Percentiles rank a stretch among this genome's conserved stretches.
phyloP scores from a whole-genome alignment of 1,140 invertebrate species.

The Drosophila leontia region DNA sequence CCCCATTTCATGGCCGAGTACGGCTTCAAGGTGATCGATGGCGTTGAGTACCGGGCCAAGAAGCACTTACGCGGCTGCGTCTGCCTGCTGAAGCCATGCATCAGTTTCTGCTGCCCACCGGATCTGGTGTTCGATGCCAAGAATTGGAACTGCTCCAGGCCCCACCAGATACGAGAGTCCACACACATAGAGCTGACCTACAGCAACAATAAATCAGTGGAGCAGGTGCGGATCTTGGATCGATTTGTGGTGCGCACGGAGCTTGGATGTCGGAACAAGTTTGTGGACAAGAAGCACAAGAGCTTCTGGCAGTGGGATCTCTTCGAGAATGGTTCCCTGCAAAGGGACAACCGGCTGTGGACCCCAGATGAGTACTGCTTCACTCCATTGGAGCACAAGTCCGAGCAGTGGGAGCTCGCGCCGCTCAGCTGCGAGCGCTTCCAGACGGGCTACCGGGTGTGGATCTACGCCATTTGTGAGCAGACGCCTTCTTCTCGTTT shows the following conservation, averaged over 20 bases:
- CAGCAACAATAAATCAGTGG: slow-evolving; percentile 38
- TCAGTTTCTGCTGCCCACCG: slow-evolving; percentile 71
- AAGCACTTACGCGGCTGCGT: slow-evolving; percentile 73
- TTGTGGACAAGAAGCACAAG: slow-evolving; percentile 68
- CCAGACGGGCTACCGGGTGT: slow-evolving; percentile 73
- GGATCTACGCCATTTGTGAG: slow-evolving; percentile 82
- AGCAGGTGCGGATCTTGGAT: slow-evolving; percentile 58
- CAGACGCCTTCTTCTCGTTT: background rate
- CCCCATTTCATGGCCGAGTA: slow-evolving; percentile 66
- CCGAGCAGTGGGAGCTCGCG: slow-evolving; percentile 61
- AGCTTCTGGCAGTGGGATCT: slow-evolving; percentile 73
- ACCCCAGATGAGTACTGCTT: slow-evolving; percentile 77
- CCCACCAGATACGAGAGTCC: slow-evolving; percentile 14
- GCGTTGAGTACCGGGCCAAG: slow-evolving; percentile 64
- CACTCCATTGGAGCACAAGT: slow-evolving; percentile 70
- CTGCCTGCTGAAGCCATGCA: slow-evolving; percentile 72
- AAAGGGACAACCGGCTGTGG: slow-evolving; percentile 60
- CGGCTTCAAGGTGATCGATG: slow-evolving; percentile 75
- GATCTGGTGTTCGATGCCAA: slow-evolving; percentile 49
- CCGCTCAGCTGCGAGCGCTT: slow-evolving; percentile 76
- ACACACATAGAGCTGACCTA: slow-evolving; percentile 60
- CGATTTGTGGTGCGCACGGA: slow-evolving; percentile 68
- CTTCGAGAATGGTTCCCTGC: slow-evolving; percentile 53
- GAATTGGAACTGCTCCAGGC: slow-evolving; percentile 50
- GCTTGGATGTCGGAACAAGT: slow-evolving; percentile 69